phyloP scores from a whole-genome alignment of 23 tunicate genomes.

The Trididemnum clinides region DNA sequence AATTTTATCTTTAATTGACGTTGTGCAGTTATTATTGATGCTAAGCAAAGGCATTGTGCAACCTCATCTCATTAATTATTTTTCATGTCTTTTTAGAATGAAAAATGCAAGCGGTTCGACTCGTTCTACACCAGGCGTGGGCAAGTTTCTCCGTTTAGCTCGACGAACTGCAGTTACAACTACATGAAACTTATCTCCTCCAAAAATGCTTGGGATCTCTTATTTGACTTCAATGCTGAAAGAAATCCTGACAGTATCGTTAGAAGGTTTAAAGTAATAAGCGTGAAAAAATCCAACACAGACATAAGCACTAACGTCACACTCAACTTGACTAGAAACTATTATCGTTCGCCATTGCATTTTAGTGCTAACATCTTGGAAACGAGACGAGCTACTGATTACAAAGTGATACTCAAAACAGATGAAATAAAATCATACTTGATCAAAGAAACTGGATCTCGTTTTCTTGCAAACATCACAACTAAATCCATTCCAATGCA shows the following conservation, averaged over 20 bases:
- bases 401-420: neutral
- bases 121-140: neutral
- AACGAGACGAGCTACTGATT: neutral
- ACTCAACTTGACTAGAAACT: neutral
- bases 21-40: too few relatives aligned
- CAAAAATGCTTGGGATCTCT: neutral
- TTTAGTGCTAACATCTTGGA: neutral
- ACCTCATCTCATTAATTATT: too few relatives aligned
- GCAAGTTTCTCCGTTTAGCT: neutral
- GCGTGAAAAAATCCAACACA: neutral
- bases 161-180: neutral
- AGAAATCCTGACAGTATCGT: neutral
- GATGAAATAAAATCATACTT: neutral
- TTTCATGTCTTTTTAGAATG: neutral
- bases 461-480: neutral
- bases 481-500: conserved; percentile 5
- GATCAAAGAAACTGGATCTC: neutral
- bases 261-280: neutral
- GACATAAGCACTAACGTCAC: neutral
- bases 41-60: too few relatives aligned
- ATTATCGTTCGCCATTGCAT: neutral
- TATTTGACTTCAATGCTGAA: neutral
- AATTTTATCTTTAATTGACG: too few relatives aligned
- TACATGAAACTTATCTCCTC: neutral
- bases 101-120: neutral